Evolutionary conservation across 2,888 invertebrate genomes (phyloP), one percentile per base, ranked within the genome.

Genomic region (Hoplodrina blanda): DNA sequence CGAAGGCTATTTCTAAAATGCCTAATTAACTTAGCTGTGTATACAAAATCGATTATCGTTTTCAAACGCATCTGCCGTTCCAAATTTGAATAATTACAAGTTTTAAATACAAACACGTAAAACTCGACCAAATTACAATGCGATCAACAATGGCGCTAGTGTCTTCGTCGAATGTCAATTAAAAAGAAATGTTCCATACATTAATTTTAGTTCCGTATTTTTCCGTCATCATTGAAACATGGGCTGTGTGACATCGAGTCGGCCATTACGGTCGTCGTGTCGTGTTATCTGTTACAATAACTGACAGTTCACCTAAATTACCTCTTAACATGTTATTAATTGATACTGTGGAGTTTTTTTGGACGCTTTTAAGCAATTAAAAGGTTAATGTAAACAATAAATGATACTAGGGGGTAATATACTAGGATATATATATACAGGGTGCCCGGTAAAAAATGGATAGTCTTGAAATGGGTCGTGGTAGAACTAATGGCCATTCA

Each of bases 31-130:
- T 68, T 57, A 77, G 54, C 30, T 46, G 63, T 64, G 49, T 63
- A 64, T 59, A 77, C 69, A 67, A 81, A 83, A 83, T 84, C 79
- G 85, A 84, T 84, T 85, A 84, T 74, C 89, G 89, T 88, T 90
- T 88, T 84, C 86, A 87, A 87, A 90, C 88, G 91, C 95, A 95
- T 95, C 95, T 95, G 95, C 93, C 88, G 91, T 93, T 93, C 92
- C 78, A 92, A 93, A 93, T 95, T 95, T 94, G 90, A 95, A 94
- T 95, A 95, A 95, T 95, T 91, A 93, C 91, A 90, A 89, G 63
- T 83, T 85, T 69, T 71, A 67, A 90, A 92, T 90, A 92, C 90
- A 91, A 88, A 88, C 85, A 88, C 46, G 67, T 77, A 55, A 71
- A 80, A 79, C 55, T 68, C 63, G 65, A 74, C 77, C 53, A 73